Base-by-base conservation (phyloP, 2,797 vertebrate species). In the Garrulus glandarius region DNA sequence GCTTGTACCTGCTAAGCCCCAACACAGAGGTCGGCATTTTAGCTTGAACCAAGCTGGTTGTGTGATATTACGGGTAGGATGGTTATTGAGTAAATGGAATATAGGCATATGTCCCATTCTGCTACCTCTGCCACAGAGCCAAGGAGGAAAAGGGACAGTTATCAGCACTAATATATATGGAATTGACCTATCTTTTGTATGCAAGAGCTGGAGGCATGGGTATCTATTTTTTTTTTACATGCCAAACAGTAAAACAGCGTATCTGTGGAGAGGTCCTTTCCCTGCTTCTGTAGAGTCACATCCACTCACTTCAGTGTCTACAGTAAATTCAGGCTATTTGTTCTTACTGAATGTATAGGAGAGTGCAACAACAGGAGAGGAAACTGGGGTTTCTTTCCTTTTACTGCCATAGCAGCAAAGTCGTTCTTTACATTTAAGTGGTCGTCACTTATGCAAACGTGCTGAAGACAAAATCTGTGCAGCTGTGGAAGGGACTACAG, bases 171-270 rank as follows among this genome's bases (percentile, higher is more conserved):
- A 49, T 47, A 46, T 24, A 10, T 15, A 10, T 34, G 32, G 67
- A 72, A 70, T 46, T 8, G 7, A 32, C 21, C 9, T 30, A 47
- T 8, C 3, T 82, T 75, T 55, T 39, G 6, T 15, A 24, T 37
- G 30, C 44, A 70, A 36, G 17, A 81, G 19, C 19, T 46, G 29
- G 19, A 83, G 12, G 8, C 80, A 36, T 60, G 13, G 20, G 3
- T 71, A 55, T 47, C n/a, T 60, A 2, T 65, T 70, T 78, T 7
- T 7, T 41, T 63, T 72, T 82, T 41, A 19, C 7, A 7, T 22
- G 13, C 30, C 43, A 37, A 24, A 43, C 0, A 2, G 11, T 60
- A 76, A 83, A 93, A 46, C 6, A 1, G 0, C 2, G 0, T 49
- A 9, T 65, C 14, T 84, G 79, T 67, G 0, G 1, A 32, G 27